Base-by-base conservation (phyloP, 2,113 vertebrate genomes). In the Myocastor coypus region DNA sequence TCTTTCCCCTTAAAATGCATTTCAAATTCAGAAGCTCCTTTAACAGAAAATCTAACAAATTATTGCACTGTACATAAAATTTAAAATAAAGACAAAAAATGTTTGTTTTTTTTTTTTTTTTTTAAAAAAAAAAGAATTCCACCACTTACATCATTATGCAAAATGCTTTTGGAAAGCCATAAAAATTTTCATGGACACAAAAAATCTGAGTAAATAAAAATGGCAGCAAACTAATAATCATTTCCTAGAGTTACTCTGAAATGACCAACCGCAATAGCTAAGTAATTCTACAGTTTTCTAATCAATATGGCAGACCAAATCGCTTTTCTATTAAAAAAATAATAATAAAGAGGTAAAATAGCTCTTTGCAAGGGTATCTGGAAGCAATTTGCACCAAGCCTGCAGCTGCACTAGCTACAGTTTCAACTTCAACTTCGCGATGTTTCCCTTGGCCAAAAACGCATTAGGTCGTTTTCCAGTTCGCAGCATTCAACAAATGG, bases 21-120 rank as follows among this genome's bases (percentile, higher is more conserved):
- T 61, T 85, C 40, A 93, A 94, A 94, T 88, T 83, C 55, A 89
- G 28, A 91, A 94, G 10, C 83, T 64, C 81, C 8, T 71, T 95
- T 81, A 87, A 87, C 37, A 93, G 40, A 92, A 87, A 46, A 87
- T 81, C 83, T 68, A 92, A 1, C 46, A 40, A 94, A 61, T 16
- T 91, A 17, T 20, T 59, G n/a, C 13, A 83, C 5, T 6, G 40
- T 37, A 75, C 37, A 59, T 40, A 92, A 84, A 69, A 93, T 68
- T 17, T 86, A 81, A 94, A 96, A 83, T 69, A 92, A 93, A 91
- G 20, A 50, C 4, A 91, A 84, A 75, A 85, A 83, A n/a, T 24
- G 13, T 24, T 50, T 52, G 28, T 55, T 95, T 55, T 66, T 46
- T 46, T 46, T n/a, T n/a, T n/a, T n/a, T n/a, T n/a, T n/a, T n/a